Percentiles rank a stretch among this genome's conserved stretches.
Conservation (phyloP, 2,797 vertebrate genomes). For the Anabas testudineus region DNA sequence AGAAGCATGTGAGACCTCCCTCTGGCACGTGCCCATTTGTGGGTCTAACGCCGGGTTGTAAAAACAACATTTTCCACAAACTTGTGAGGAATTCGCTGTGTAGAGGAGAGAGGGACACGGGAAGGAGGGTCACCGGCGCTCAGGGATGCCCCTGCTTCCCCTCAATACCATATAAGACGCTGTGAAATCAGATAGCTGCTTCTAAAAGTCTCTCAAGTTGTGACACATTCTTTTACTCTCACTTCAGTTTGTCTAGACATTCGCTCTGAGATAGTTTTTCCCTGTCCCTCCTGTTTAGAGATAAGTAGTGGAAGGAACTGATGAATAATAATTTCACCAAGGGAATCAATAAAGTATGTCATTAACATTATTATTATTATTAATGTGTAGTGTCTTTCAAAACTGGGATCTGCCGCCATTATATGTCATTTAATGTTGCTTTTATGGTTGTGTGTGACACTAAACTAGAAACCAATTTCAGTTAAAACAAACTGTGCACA, state of each 20-base stretch:
- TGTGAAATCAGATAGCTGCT: constrained; percentile 64
- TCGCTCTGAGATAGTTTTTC: constrained; percentile 16
- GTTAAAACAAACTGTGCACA: no score
- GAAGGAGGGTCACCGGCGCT: constrained; percentile 31
- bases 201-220: constrained; percentile 54
- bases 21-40: constrained; percentile 77
- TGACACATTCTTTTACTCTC: constrained; percentile 53
- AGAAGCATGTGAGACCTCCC: constrained; percentile 45
- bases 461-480: neutral
- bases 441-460: neutral
- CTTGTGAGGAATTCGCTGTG: constrained; percentile 19
- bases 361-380: no score
- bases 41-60: constrained; percentile 71
- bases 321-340: constrained; percentile 37
- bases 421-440: neutral
- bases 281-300: constrained; percentile 21
- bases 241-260: constrained; percentile 63
- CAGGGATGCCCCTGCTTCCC: constrained; percentile 32
- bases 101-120: constrained; percentile 7
- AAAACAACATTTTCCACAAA: constrained; percentile 82
- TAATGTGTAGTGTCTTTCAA: constrained; percentile 17
- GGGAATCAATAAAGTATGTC: no score
- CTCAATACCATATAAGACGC: constrained; percentile 63
- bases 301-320: neutral
- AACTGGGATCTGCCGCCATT: constrained; percentile 13